Evolutionary conservation across 2,797 vertebrate species (phyloP), one percentile per base, ranked within the genome.

Genomic region (Acomys russatus): DNA sequence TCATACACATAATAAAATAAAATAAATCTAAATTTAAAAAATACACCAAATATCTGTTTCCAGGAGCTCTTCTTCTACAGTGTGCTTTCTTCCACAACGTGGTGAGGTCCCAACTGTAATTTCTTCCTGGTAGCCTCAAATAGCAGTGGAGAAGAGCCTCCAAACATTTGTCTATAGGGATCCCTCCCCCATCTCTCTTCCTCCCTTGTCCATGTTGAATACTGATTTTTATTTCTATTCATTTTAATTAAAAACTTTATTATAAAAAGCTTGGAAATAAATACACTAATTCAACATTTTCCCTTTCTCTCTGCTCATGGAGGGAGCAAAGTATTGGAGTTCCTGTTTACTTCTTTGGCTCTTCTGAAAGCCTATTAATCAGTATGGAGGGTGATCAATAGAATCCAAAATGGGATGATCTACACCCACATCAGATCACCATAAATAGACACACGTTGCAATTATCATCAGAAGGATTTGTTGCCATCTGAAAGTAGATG

Each of bases 401-500:
- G 97, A 96, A 97, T 80, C 63, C 28, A 80, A 79, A 95, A 96
- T 0, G 85, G 64, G 61, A 91, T 97, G 96, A 88, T 98, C 94
- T 95, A 15, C 86, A 90, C 18, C 44, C 0, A 0, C 88, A 88
- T 63, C 23, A 91, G 89, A 84, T 96, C 59, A 56, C 92, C 97
- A 96, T 97, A 98, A 98, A 98, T 97, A 98, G 95, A 96, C 90
- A 96, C 80, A 97, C 83, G 94, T 96, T 96, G 90, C 88, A 98
- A 98, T 98, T 97, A 98, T 98, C 96, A 98, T 98, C 97, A 98
- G 97, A 97, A 97, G 92, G 73, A 96, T 98, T 98, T 98, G 97
- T 98, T 98, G 92, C 96, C 94, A 97, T 74, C 98, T 98, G 97
- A 97, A 98, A 98, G 93, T 90, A 96, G 92, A 88, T 35, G 33